phyloP scores from a whole-genome alignment of 2,113 vertebrate genomes.

The Pelusios castaneus region DNA sequence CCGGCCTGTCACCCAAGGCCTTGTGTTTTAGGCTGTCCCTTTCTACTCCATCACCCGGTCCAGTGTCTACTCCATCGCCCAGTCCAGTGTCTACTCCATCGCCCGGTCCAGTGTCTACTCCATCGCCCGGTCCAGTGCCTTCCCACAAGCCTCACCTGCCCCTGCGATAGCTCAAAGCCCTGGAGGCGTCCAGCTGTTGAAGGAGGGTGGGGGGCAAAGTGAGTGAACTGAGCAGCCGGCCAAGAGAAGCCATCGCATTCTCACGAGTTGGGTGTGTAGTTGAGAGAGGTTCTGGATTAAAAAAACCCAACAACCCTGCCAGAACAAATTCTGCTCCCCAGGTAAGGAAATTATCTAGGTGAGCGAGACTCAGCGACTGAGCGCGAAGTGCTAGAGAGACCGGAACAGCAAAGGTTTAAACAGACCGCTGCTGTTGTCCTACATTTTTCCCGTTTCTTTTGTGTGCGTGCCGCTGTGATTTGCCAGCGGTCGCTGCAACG shows the following conservation, averaged over 20 bases:
- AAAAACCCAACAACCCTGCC: neutral
- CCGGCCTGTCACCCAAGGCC: no score
- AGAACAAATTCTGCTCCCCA: neutral
- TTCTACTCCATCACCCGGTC: no score
- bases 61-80: no score
- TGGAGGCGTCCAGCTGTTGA: neutral
- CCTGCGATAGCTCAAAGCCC: neutral
- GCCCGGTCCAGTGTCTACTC: neutral
- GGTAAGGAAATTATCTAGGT: neutral
- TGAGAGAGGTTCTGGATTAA: neutral
- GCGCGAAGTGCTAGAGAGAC: neutral
- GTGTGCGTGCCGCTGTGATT: neutral
- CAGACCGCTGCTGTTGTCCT: conserved; percentile 22
- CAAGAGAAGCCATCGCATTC: neutral
- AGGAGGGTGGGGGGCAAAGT: neutral
- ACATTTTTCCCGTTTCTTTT: neutral
- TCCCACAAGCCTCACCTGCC: neutral
- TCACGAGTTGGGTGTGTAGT: no score
- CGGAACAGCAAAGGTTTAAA: neutral
- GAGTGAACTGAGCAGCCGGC: neutral
- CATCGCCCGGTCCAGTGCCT: neutral
- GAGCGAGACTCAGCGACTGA: neutral
- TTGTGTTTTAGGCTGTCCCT: no score
- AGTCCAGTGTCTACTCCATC: no score
- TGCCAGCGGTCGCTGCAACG: neutral